These are phyloP conservation scores for Fukomys damarensis DNA, from an alignment of 2,113 vertebrate genomes.

Conservation along the genomic window DNA sequence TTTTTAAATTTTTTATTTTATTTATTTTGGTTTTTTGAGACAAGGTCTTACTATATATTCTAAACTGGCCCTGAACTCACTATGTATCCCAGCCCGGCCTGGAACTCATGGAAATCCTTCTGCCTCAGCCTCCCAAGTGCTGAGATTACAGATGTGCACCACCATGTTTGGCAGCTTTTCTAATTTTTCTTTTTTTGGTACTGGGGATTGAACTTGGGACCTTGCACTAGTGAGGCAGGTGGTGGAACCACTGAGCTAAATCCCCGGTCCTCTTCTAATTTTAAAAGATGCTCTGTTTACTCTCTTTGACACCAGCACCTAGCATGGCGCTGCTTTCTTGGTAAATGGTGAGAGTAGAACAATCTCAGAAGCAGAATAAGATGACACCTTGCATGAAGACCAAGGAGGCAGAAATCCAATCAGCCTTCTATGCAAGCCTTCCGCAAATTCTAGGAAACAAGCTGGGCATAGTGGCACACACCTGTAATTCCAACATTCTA, in stretches of 20 bases:
- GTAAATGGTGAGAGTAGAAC: background rate
- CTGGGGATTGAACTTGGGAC: too few relatives aligned
- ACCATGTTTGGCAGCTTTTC: background rate
- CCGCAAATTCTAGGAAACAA: conserved; percentile 20
- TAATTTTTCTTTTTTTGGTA: background rate
- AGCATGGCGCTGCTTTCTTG: background rate
- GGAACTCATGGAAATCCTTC: background rate
- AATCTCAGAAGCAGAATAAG: background rate
- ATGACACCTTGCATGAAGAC: background rate
- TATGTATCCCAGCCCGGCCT: background rate
- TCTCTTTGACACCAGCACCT: background rate
- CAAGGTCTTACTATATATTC: background rate
- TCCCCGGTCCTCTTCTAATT: too few relatives aligned
- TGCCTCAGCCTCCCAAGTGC: background rate
- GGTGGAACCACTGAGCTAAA: too few relatives aligned
- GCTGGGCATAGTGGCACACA: background rate
- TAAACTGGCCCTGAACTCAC: background rate
- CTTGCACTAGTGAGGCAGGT: too few relatives aligned
- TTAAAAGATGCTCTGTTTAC: background rate
- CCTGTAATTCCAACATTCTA: background rate
- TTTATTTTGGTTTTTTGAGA: background rate
- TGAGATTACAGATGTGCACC: background rate
- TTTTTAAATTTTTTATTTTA: background rate
- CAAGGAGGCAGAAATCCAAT: background rate
- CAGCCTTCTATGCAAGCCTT: background rate